Conservation (phyloP, 2,888 invertebrate species). For the Acrobasis suavella region DNA sequence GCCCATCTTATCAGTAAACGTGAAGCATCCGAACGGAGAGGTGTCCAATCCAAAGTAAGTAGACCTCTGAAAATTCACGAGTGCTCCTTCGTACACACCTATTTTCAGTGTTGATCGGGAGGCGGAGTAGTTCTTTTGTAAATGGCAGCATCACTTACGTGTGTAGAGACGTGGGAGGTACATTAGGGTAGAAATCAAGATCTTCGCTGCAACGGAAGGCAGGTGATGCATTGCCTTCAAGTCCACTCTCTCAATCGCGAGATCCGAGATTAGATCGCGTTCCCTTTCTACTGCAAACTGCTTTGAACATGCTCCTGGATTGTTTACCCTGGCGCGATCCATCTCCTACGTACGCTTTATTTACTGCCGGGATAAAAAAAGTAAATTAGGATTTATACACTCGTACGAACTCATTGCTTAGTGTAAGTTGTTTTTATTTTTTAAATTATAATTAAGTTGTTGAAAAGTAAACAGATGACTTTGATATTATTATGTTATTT, state of each 20-base stretch:
- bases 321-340: constrained; percentile 57
- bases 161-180: constrained; percentile 71
- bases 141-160: constrained; percentile 57
- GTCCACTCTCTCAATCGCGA: constrained; percentile 66
- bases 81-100: constrained; percentile 30
- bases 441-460: constrained; percentile 23
- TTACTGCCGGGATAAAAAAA: constrained; percentile 42
- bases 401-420: neutral
- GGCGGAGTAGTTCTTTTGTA: constrained; percentile 46
- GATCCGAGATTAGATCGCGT: constrained; percentile 70
- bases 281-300: constrained; percentile 67
- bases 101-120: constrained; percentile 35
- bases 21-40: constrained; percentile 54
- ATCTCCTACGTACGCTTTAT: constrained; percentile 46
- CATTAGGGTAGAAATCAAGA: constrained; percentile 76
- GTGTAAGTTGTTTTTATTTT: neutral
- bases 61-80: constrained; percentile 41
- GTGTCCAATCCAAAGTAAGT: constrained; percentile 44
- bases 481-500: no score
- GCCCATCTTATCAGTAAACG: constrained; percentile 61
- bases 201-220: constrained; percentile 75
- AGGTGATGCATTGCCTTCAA: constrained; percentile 74
- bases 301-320: constrained; percentile 52
- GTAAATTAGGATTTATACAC: constrained; percentile 46
- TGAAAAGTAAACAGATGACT: no score